phyloP scores from a whole-genome alignment of 2,113 vertebrate species.

The Seriola dumerili region DNA sequence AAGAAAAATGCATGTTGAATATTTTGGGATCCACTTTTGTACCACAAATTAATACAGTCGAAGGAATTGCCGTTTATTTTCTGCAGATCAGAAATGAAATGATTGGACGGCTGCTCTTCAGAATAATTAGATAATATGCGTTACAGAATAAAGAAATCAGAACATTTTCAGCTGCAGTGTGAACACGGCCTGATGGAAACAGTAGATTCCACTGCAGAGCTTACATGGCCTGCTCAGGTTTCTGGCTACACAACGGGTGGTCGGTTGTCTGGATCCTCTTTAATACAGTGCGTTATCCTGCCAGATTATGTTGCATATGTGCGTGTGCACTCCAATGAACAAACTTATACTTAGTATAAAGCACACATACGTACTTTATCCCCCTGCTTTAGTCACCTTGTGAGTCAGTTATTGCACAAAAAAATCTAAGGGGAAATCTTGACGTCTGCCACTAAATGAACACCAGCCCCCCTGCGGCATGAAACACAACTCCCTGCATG shows the following conservation, averaged over 20 bases:
- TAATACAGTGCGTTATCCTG: slow-evolving; percentile 64
- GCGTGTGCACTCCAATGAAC: slow-evolving; percentile 42
- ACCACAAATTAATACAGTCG: neutral
- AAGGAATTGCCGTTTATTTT: neutral
- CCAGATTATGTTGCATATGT: slow-evolving; percentile 68
- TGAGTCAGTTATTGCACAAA: slow-evolving; percentile 54
- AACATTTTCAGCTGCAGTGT: slow-evolving; percentile 14
- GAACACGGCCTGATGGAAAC: slow-evolving; percentile 20
- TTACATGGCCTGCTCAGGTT: slow-evolving; percentile 48
- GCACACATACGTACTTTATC: slow-evolving; percentile 55
- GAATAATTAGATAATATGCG: neutral
- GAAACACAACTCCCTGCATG: slow-evolving; percentile 47
- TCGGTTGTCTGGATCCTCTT: slow-evolving; percentile 60
- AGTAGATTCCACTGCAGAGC: slow-evolving; percentile 28
- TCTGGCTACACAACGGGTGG: slow-evolving; percentile 58
- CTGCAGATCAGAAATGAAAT: neutral
- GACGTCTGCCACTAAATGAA: slow-evolving; percentile 56
- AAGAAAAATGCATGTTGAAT: too few species aligned
- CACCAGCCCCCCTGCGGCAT: slow-evolving; percentile 17
- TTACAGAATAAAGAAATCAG: neutral
- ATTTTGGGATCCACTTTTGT: neutral
- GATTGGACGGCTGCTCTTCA: neutral
- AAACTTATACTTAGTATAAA: slow-evolving; percentile 45
- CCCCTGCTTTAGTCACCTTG: slow-evolving; percentile 61
- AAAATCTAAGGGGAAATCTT: slow-evolving; percentile 40